These are phyloP conservation scores for Ornithorhynchus anatinus DNA, from an alignment of 2,113 vertebrate genomes.

Conservation along the genomic window DNA sequence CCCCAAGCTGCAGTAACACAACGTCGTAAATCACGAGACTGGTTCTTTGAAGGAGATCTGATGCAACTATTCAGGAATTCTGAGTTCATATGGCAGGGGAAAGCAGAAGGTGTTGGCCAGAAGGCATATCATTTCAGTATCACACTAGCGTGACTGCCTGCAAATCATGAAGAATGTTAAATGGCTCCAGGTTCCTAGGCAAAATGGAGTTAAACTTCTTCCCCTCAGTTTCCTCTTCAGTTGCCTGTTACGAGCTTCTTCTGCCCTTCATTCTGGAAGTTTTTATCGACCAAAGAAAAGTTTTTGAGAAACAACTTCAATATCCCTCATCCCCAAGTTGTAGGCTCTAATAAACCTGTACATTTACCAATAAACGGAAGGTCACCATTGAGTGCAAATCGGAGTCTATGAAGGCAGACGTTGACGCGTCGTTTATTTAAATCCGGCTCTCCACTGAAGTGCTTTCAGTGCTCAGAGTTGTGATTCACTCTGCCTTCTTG, in stretches of 20 bases:
- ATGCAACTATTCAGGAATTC: constrained; percentile 24
- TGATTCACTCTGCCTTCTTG: constrained; percentile 35
- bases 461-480: constrained; percentile 8
- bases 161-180: constrained; percentile 35
- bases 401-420: constrained; percentile 41
- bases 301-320: constrained; percentile 62
- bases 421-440: constrained; percentile 54
- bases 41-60: constrained; percentile 10
- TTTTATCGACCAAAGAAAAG: constrained; percentile 56
- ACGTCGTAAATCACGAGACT: neutral
- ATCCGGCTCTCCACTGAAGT: constrained; percentile 33
- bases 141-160: constrained; percentile 12
- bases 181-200: constrained; percentile 52
- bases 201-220: constrained; percentile 48
- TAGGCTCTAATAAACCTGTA: constrained; percentile 54
- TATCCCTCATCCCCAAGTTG: constrained; percentile 46
- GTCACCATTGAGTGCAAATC: constrained; percentile 53
- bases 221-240: constrained; percentile 41
- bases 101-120: constrained; percentile 34
- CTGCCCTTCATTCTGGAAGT: constrained; percentile 45
- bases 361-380: constrained; percentile 41
- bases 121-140: constrained; percentile 22
- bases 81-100: constrained; percentile 24
- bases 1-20: too few relatives aligned
- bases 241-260: constrained; percentile 40